Evolutionary conservation across 2,888 invertebrate species (phyloP).

Genomic region (Thereva nobilitata): DNA sequence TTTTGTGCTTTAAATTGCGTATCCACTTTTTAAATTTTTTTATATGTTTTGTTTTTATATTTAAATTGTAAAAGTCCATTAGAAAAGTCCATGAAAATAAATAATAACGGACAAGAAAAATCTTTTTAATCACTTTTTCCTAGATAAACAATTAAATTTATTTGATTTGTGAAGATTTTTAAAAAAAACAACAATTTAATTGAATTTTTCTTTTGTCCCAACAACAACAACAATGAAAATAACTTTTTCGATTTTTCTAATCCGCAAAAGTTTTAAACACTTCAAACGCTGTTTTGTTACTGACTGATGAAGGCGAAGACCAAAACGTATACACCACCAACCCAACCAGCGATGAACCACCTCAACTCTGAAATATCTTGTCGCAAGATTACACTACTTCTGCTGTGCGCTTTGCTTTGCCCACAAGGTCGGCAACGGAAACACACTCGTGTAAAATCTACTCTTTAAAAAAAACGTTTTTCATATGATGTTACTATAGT

Average conservation of each 20-base stretch:
- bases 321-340: conserved; percentile 36
- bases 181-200: no score
- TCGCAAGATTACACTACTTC: conserved; percentile 37
- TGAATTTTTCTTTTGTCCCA: no score
- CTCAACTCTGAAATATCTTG: conserved; percentile 34
- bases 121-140: no score
- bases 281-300: conserved; percentile 28
- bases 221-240: no score
- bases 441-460: neutral
- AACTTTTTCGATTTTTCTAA: neutral
- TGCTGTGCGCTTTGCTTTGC: conserved; percentile 38
- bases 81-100: neutral
- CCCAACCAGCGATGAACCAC: no score
- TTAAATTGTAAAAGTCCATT: conserved; percentile 23
- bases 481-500: no score
- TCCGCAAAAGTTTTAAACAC: conserved; percentile 17
- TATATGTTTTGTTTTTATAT: conserved; percentile 11
- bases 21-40: conserved; percentile 14
- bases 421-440: conserved; percentile 37
- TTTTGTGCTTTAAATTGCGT: neutral
- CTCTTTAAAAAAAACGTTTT: neutral
- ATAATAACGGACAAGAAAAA: no score
- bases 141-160: no score
- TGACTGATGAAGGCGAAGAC: conserved; percentile 30
- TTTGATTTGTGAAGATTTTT: no score